Evolutionary conservation across 2,113 vertebrate genomes (phyloP).

Genomic region (Marmota flaviventris): DNA sequence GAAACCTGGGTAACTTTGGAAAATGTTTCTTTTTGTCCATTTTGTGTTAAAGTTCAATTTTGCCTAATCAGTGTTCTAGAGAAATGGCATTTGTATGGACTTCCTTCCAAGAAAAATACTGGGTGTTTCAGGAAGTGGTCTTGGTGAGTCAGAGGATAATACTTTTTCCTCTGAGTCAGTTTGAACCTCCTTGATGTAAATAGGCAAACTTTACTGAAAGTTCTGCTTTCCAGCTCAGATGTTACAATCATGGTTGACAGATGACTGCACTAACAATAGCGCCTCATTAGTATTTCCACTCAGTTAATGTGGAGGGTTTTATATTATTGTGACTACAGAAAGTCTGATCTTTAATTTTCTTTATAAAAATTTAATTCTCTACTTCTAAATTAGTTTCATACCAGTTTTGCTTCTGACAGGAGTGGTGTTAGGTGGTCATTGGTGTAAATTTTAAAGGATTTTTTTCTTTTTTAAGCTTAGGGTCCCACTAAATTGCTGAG

Average conservation of each 20-base stretch:
- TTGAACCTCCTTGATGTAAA: constrained; percentile 64
- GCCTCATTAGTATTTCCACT: background rate
- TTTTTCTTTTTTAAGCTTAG: too few species aligned
- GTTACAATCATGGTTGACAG: background rate
- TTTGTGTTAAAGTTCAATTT: constrained; percentile 62
- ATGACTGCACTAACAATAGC: background rate
- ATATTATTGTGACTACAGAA: background rate
- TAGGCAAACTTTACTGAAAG: constrained; percentile 48
- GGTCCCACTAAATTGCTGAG: too few species aligned
- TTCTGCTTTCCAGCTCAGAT: constrained; percentile 72
- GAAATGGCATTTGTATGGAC: constrained; percentile 36
- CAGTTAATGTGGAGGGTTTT: background rate
- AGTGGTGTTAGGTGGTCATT: background rate
- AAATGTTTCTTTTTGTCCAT: constrained; percentile 45
- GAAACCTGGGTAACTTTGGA: background rate
- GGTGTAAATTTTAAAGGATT: background rate
- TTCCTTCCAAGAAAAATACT: constrained; percentile 81
- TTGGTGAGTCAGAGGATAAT: constrained; percentile 79
- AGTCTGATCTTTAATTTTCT: background rate
- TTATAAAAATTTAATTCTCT: background rate
- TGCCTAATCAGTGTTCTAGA: constrained; percentile 72
- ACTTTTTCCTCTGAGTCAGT: constrained; percentile 82
- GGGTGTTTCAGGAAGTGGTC: constrained; percentile 82
- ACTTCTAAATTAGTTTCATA: background rate
- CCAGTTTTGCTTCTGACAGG: background rate